Evolutionary conservation across 2,113 vertebrate species (phyloP).

Genomic region (Anoura caudifer): DNA sequence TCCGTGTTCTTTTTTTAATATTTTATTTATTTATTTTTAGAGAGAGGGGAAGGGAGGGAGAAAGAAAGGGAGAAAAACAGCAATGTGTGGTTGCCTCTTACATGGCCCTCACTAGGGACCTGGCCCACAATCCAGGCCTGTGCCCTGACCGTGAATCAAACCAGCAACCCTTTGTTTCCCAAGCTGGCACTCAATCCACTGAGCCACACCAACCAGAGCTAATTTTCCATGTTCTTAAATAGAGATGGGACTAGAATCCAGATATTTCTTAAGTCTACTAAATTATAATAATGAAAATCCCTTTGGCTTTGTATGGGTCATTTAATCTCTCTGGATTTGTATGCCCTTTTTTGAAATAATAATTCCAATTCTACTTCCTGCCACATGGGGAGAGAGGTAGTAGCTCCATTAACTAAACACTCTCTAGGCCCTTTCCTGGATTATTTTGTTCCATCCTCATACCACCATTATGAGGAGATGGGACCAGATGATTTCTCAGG

Average conservation of each 20-base stretch:
- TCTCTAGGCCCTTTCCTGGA: neutral
- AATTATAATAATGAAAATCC: neutral
- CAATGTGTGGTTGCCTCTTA: too few relatives aligned
- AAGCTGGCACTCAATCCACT: too few relatives aligned
- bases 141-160: too few relatives aligned
- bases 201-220: neutral
- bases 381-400: neutral
- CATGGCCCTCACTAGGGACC: too few relatives aligned
- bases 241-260: neutral
- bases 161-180: too few relatives aligned
- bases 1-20: neutral
- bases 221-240: neutral
- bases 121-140: too few relatives aligned
- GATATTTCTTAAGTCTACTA: constrained; percentile 15
- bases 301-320: neutral
- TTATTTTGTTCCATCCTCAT: neutral
- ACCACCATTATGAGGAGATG: neutral
- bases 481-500: constrained; percentile 7
- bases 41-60: too few relatives aligned
- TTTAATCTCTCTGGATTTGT: constrained; percentile 4
- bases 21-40: too few relatives aligned
- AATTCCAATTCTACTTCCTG: neutral
- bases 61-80: too few relatives aligned
- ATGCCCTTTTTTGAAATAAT: neutral
- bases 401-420: neutral